Evolutionary conservation across 1,140 invertebrate species (phyloP), one percentile per base, ranked within the genome.

Genomic region (Forficula auricularia): DNA sequence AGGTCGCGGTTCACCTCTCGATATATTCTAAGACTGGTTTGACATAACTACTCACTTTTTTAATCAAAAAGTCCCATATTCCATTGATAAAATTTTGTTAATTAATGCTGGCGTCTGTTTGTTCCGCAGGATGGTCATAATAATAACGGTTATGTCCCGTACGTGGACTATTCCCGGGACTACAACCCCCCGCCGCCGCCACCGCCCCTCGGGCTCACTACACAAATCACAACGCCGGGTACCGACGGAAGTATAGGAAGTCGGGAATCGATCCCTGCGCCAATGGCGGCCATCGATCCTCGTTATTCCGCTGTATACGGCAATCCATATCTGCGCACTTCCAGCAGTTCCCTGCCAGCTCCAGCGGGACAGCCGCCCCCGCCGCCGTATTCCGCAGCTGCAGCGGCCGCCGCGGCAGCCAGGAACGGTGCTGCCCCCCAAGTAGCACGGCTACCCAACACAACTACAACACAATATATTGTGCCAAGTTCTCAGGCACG

Each of bases 121-220:
- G 19, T 40, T 48, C 12, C n/a, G n/a, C 58, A 84, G 80, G 72
- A 78, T 55, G 79, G 80, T 43, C 78, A 79, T 55, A 82, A 83
- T 57, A 82, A 78, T 61, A 88, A 88, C 51, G 86, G 84, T 16
- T 89, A 88, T 60, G 81, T 86, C 22, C 82, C 83, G 10, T 88
- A 88, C 63, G 81, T 84, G 31, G 84, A 89, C 55, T 89, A 88
- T 56, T 67, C 71, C 19, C 61, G 79, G 40, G 85, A 89, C 59
- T 88, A 88, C 63, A 85, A 79, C 54, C 82, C 81, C 6, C 80
- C 82, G 9, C 66, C 65, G 38, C 64, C 64, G 46, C 59, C 60
- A 12, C 58, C 57, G 13, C 53, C 59, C 9, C 10, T 27, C 4
- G 22, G 22, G 4, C 45, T 57, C 19, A 55, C 58, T 1, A 56